Evolutionary conservation across 2,797 vertebrate genomes (phyloP), one percentile per base, ranked within the genome.

Genomic region (Leontocebus nigricollis): DNA sequence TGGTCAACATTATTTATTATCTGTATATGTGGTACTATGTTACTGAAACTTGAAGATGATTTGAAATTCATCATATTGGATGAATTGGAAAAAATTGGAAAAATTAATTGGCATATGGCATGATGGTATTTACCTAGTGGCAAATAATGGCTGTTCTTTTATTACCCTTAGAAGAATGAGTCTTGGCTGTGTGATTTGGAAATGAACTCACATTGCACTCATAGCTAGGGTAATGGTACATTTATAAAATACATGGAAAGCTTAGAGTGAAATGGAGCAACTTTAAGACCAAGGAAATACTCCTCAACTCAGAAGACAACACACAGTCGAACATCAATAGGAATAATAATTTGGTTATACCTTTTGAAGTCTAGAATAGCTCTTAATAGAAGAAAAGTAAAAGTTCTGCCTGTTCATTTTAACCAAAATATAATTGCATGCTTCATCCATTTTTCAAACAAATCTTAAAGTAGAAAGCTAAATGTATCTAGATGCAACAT

Each of bases 391-490:
- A 80, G 95, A 93, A 94, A 88, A 81, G n/a, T 82, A n/a, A 12
- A 92, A 3, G 10, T 96, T 97, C 52, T 96, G 33, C 79, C 97
- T 48, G 80, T 75, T 39, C 46, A 46, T 97, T 97, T 95, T 92
- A 97, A 84, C 80, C 92, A 80, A 91, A 89, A 95, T 44, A 89
- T 88, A 81, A 95, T 88, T 46, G 90, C 41, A 59, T 8, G 15
- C 72, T 48, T 84, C 77, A 59, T 14, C 39, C 81, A 57, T n/a
- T 90, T 98, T 98, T 90, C 94, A 96, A 97, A 94, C 57, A 80
- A 81, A 46, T 64, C 90, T 27, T 84, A 92, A 98, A 98, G 9
- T 50, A 93, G 19, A 88, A 59, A 96, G 88, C 93, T 97, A 93
- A 96, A 76, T 67, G 1, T 94, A 79, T 95, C 93, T 70, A 97